phyloP scores from a whole-genome alignment of 2,797 vertebrate species.

The Periparus ater region DNA sequence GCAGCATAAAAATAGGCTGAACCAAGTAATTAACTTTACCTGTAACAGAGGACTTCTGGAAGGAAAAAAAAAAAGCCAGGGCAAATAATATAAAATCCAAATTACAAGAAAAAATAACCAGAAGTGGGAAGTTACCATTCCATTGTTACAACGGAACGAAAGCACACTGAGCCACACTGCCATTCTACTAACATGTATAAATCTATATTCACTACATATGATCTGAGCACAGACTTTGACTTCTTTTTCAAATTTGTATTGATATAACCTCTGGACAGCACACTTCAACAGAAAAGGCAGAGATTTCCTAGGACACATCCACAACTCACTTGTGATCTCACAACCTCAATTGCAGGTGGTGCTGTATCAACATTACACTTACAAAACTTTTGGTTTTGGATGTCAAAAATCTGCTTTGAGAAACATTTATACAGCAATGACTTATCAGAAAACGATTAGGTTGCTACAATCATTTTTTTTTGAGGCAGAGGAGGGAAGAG shows the following conservation, averaged over 20 bases:
- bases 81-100: neutral
- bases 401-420: neutral
- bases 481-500: neutral
- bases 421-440: neutral
- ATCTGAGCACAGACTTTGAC: neutral
- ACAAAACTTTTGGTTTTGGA: neutral
- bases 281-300: neutral
- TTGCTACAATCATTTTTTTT: neutral
- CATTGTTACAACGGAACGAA: neutral
- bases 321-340: neutral
- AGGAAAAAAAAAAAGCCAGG: neutral
- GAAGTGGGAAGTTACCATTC: neutral
- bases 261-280: neutral
- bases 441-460: neutral
- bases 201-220: neutral
- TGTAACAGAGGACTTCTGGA: neutral
- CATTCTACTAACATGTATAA: neutral
- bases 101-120: neutral
- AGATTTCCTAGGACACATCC: neutral
- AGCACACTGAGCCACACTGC: neutral
- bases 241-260: neutral
- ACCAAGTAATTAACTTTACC: neutral
- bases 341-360: fast-evolving
- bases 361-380: neutral
- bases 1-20: neutral